phyloP scores from a whole-genome alignment of 1,140 invertebrate species.

The Lasaia peninsularis region DNA sequence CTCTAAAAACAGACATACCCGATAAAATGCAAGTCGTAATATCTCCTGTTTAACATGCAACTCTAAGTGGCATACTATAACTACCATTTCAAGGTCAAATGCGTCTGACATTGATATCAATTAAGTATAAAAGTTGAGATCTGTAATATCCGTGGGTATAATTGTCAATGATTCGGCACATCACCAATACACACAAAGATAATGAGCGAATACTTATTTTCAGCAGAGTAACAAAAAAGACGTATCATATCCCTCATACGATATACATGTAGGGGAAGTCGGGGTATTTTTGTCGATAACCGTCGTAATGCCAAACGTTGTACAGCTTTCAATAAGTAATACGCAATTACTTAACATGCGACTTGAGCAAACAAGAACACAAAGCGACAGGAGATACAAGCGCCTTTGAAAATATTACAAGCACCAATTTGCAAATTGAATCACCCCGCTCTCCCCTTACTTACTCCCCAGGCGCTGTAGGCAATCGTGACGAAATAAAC shows the following conservation, averaged over 20 bases:
- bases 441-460: slow-evolving; percentile 11
- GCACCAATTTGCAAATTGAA: slow-evolving; percentile 30
- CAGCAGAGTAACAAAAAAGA: too few relatives aligned
- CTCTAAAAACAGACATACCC: too few relatives aligned
- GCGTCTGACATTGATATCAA: too few relatives aligned
- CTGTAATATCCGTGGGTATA: too few relatives aligned
- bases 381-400: slow-evolving; percentile 19
- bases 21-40: too few relatives aligned
- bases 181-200: too few relatives aligned
- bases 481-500: slow-evolving; percentile 21
- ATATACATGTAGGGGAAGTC: not conserved
- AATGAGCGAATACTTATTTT: too few relatives aligned
- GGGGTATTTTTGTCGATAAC: not conserved
- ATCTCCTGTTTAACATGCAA: too few relatives aligned
- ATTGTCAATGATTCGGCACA: too few relatives aligned
- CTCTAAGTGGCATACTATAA: too few relatives aligned
- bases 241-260: not conserved
- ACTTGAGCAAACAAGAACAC: slow-evolving; percentile 14
- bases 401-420: slow-evolving; percentile 25
- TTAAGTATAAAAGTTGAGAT: too few relatives aligned
- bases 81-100: too few relatives aligned
- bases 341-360: slow-evolving; percentile 28
- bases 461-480: slow-evolving; percentile 14
- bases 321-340: slow-evolving; percentile 20
- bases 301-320: not conserved